phyloP scores from a whole-genome alignment of 2,113 vertebrate species.

The Puntigrus tetrazona region DNA sequence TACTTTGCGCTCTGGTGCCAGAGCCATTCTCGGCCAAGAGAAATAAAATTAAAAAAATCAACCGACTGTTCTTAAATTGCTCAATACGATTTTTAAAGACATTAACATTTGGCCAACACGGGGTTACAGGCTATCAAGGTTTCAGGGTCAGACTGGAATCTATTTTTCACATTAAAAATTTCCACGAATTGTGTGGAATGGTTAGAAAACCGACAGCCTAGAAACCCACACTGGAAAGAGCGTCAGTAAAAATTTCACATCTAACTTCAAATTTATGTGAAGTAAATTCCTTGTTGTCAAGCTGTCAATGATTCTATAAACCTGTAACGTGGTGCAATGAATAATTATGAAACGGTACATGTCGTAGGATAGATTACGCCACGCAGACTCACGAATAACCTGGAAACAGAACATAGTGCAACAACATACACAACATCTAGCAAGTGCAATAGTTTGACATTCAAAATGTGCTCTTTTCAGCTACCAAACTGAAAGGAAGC shows the following conservation, averaged over 20 bases:
- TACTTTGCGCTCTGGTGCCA: background rate
- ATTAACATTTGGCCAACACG: background rate
- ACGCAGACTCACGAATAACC: background rate
- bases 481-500: background rate
- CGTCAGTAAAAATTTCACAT: background rate
- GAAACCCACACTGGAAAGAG: background rate
- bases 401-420: slow-evolving; percentile 4
- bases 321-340: background rate
- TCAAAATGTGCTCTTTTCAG: background rate
- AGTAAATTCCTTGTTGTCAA: background rate
- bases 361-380: background rate
- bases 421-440: background rate
- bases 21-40: background rate
- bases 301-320: background rate
- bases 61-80: background rate
- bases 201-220: background rate
- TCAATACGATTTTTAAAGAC: background rate
- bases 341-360: background rate
- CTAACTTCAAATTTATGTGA: background rate
- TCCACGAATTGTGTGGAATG: background rate
- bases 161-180: background rate
- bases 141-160: background rate
- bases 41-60: background rate
- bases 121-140: background rate
- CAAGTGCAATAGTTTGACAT: background rate